Percentiles rank a stretch among this genome's conserved stretches.
These are phyloP conservation scores for Hydra vulgaris DNA, from an alignment of 30 jellyfish, hydroid and myxozoan species.

Conservation along the genomic window DNA sequence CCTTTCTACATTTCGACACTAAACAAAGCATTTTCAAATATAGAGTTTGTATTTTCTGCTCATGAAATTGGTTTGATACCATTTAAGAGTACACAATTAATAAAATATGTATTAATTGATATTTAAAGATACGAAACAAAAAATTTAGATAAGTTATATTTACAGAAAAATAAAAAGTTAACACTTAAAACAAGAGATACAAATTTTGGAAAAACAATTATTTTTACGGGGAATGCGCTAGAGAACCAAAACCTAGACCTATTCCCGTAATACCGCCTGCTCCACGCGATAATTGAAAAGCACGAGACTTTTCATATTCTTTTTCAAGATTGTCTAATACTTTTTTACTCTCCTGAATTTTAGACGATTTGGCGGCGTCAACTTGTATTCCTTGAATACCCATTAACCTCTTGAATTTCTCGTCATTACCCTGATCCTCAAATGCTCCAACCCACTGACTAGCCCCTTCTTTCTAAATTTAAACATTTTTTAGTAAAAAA, in stretches of 20 bases:
- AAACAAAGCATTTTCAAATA: no score
- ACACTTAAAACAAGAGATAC: neutral
- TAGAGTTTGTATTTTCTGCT: no score
- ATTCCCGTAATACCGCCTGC: constrained; percentile 97
- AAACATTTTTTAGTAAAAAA: constrained; percentile 4
- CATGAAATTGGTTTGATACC: no score
- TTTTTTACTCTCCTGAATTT: constrained; percentile 54
- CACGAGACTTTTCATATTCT: constrained; percentile 89
- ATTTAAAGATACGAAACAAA: no score
- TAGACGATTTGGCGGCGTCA: constrained; percentile 41
- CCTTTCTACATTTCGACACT: no score
- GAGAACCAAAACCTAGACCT: constrained; percentile 84
- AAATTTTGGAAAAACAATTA: neutral
- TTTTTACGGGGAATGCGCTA: constrained; percentile 14
- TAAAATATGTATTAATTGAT: no score
- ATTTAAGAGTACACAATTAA: no score
- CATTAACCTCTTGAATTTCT: constrained; percentile 79
- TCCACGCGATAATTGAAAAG: constrained; percentile 84
- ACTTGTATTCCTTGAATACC: constrained; percentile 57
- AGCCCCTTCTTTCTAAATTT: constrained; percentile 39
- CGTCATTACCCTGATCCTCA: constrained; percentile 73
- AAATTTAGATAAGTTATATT: neutral
- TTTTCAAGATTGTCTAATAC: constrained; percentile 77
- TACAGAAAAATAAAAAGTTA: neutral
- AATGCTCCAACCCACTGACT: constrained; percentile 55